These are phyloP conservation scores for Arrhopalites spinosus DNA, from an alignment of 2,888 invertebrate genomes.

Conservation along the genomic window DNA sequence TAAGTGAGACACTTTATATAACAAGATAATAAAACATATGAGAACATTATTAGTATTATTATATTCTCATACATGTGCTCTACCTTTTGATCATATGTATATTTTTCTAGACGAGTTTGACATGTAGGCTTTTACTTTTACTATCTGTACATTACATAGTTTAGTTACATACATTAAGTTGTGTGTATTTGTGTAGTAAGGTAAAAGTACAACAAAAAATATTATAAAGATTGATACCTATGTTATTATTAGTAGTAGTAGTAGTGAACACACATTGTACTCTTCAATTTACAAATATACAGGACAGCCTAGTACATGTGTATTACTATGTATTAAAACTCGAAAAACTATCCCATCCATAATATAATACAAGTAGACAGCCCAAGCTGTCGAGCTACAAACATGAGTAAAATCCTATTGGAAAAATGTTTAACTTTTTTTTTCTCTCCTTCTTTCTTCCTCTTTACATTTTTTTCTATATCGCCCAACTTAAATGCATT, in stretches of 20 bases:
- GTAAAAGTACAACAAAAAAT: too few species aligned
- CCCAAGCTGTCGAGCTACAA: neutral
- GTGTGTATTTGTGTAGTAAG: neutral
- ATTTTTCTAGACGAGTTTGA: too few species aligned
- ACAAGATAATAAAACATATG: neutral
- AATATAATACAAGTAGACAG: neutral
- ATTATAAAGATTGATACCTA: too few species aligned
- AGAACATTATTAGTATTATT: too few species aligned
- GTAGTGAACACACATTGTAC: conserved; percentile 11
- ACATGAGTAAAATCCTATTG: conserved; percentile 12
- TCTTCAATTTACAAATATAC: conserved; percentile 9
- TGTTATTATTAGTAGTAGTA: conserved; percentile 4
- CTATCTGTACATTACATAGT: too few species aligned
- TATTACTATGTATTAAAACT: neutral
- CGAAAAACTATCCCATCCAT: neutral
- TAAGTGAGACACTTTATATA: neutral
- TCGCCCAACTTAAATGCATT: neutral
- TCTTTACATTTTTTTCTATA: neutral
- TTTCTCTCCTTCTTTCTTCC: neutral
- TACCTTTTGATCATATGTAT: too few species aligned
- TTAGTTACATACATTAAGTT: too few species aligned
- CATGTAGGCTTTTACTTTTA: too few species aligned
- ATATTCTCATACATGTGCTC: too few species aligned
- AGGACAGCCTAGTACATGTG: neutral
- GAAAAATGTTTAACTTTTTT: neutral